A percentile compares a stretch with the other conserved stretches of the same genome.
Evolutionary conservation across 2,888 invertebrate species (phyloP).

Genomic region (Eupeodes luniger): DNA sequence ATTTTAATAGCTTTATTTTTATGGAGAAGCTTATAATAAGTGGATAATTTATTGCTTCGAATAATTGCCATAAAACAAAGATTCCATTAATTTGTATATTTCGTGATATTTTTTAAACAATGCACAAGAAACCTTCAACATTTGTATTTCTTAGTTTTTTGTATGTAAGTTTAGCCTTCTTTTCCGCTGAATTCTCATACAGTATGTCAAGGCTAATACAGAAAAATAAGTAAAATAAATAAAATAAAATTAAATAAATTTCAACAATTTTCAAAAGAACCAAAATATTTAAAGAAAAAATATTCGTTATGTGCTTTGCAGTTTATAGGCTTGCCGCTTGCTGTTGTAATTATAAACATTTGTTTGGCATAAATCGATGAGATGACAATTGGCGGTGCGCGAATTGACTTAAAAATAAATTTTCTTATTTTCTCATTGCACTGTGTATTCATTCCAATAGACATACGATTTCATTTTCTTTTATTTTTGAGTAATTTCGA

Average conservation of each 20-base stretch:
- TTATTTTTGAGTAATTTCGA: conserved; percentile 47
- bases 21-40: too few relatives aligned
- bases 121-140: too few relatives aligned
- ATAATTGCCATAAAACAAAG: too few relatives aligned
- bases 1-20: too few relatives aligned
- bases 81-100: too few relatives aligned
- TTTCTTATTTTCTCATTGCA: background rate
- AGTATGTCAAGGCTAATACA: conserved; percentile 15
- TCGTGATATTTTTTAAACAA: too few relatives aligned
- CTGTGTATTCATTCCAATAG: background rate
- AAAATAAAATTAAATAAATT: background rate
- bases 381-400: conserved; percentile 71
- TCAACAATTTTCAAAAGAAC: background rate
- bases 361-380: conserved; percentile 73
- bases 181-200: background rate
- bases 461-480: background rate
- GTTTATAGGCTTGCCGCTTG: conserved; percentile 14
- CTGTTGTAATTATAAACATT: conserved; percentile 47
- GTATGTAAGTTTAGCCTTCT: background rate
- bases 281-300: background rate
- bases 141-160: too few relatives aligned
- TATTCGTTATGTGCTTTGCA: background rate
- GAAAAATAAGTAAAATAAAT: conserved; percentile 6
- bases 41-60: too few relatives aligned
- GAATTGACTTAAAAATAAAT: conserved; percentile 63